phyloP scores from a whole-genome alignment of 2,888 invertebrate genomes.

The Cordilura impudica region DNA sequence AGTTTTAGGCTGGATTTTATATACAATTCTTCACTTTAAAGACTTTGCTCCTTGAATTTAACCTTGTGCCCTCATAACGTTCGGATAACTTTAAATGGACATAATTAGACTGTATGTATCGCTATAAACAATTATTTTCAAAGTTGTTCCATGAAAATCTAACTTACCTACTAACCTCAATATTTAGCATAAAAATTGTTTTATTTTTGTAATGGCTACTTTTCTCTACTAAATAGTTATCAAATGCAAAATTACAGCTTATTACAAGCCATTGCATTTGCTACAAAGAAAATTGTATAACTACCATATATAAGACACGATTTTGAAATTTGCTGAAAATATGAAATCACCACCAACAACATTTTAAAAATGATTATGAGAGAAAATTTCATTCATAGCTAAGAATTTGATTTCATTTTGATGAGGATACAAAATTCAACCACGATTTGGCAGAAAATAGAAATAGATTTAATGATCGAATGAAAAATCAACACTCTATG shows the following conservation, averaged over 20 bases:
- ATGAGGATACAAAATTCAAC: slow-evolving; percentile 54
- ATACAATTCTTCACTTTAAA: too few species aligned
- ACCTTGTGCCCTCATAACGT: too few species aligned
- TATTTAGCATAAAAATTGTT: slow-evolving; percentile 46
- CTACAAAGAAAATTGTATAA: slow-evolving; percentile 6
- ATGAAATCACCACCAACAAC: slow-evolving; percentile 29
- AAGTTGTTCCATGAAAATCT: slow-evolving; percentile 1
- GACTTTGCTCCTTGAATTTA: too few species aligned
- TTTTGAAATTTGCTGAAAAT: slow-evolving; percentile 47
- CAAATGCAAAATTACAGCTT: slow-evolving; percentile 59
- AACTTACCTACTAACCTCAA: slow-evolving; percentile 59
- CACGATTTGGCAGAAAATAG: slow-evolving; percentile 28
- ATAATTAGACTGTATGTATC: slow-evolving; percentile 5
- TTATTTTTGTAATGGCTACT: slow-evolving; percentile 47
- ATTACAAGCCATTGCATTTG: slow-evolving; percentile 40
- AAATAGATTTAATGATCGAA: slow-evolving; percentile 45
- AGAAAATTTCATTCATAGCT: slow-evolving; percentile 38
- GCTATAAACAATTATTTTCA: slow-evolving; percentile 12
- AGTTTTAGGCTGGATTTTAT: too few species aligned
- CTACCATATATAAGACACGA: slow-evolving; percentile 44
- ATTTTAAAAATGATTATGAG: slow-evolving; percentile 26
- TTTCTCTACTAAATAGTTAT: slow-evolving; percentile 58
- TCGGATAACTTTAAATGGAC: too few species aligned
- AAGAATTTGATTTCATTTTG: slow-evolving; percentile 50
- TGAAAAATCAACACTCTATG: slow-evolving; percentile 44